Percentiles rank a stretch among this genome's conserved stretches.
phyloP scores from a whole-genome alignment of 2,797 vertebrate genomes.

The Cirrhinus molitorella region DNA sequence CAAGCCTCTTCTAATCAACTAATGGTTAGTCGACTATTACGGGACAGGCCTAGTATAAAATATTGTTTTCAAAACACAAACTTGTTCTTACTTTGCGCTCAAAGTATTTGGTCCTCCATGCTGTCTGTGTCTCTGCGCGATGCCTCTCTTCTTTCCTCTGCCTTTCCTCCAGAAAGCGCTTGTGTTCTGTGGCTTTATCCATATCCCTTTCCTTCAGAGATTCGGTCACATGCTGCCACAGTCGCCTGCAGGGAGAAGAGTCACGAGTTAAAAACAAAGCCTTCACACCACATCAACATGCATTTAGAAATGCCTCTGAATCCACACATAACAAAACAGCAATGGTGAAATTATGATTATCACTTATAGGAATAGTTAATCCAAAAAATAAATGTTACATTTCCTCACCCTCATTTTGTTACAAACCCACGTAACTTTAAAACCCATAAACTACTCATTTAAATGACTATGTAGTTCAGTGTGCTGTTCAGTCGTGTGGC shows the following conservation, averaged over 20 bases:
- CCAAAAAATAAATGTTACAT: not conserved
- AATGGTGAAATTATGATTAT: not conserved
- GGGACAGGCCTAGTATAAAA: not conserved
- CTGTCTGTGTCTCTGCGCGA: constrained; percentile 86
- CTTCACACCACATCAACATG: not conserved
- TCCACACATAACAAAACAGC: not conserved
- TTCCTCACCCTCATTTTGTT: not conserved
- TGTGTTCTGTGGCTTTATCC: constrained; percentile 96
- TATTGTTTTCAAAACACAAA: not conserved
- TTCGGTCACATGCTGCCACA: constrained; percentile 95
- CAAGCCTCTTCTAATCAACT: too few relatives aligned
- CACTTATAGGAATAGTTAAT: not conserved
- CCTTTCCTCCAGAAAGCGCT: constrained; percentile 89
- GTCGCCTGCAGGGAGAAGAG: constrained; percentile 75
- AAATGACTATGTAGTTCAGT: not conserved
- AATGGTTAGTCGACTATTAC: too few relatives aligned
- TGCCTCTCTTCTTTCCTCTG: constrained; percentile 92
- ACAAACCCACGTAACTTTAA: not conserved
- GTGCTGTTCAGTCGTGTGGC: not conserved
- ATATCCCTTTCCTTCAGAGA: constrained; percentile 91
- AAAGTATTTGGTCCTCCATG: constrained; percentile 94
- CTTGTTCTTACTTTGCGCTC: constrained; percentile 85
- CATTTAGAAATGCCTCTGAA: not conserved
- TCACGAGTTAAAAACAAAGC: not conserved
- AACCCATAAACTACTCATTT: too few relatives aligned